A percentile compares a stretch with the other conserved stretches of the same genome.
Evolutionary conservation across 2,113 vertebrate genomes (phyloP).

Genomic region (Phalacrocorax aristotelis): DNA sequence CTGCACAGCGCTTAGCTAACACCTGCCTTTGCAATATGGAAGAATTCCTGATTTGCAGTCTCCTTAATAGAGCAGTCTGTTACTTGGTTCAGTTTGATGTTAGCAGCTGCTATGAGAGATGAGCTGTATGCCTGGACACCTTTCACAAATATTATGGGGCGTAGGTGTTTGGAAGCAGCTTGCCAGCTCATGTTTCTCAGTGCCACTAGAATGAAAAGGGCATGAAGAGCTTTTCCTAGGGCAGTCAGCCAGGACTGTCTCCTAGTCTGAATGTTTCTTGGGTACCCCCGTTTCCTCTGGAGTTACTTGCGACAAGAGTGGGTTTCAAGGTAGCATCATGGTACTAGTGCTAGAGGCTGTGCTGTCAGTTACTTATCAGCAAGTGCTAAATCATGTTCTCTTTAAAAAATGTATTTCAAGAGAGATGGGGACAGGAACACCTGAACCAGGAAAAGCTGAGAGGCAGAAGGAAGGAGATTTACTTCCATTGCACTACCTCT

Average conservation of each 20-base stretch:
- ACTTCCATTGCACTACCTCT: not conserved
- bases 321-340: not conserved
- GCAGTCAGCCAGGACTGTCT: not conserved
- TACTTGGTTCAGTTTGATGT: not conserved
- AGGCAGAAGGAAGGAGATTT: not conserved
- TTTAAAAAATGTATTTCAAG: not conserved
- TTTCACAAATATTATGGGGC: not conserved
- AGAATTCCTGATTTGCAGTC: not conserved
- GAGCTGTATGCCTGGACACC: accelerated
- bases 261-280: not conserved
- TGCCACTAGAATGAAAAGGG: not conserved
- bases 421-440: not conserved
- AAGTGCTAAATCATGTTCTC: accelerated
- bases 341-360: not conserved
- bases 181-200: not conserved
- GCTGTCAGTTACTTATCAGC: not conserved
- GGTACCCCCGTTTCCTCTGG: not conserved
- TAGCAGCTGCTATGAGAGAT: not conserved
- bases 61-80: not conserved
- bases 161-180: not conserved
- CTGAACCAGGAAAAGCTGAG: not conserved
- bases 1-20: not conserved
- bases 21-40: not conserved
- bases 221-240: not conserved
- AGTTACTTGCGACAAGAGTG: not conserved